Base-by-base conservation (phyloP, 2,113 vertebrate genomes). In the Onychostoma macrolepis region DNA sequence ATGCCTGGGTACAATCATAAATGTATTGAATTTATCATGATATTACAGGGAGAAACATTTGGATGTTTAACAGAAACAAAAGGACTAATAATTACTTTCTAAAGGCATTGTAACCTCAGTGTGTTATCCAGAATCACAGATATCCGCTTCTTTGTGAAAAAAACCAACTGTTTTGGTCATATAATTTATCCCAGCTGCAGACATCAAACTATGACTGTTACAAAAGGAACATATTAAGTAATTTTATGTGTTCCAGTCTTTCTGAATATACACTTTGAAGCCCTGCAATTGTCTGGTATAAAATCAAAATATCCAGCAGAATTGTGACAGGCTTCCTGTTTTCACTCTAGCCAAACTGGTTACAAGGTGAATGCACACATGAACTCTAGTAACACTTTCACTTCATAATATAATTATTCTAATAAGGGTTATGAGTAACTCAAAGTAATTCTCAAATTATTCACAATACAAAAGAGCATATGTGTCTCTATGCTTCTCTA, bases 241-340 rank as follows among this genome's bases (percentile, higher is more conserved):
- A 78, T 12, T 78, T 53, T 10, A 53, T 33, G 28, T 78, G 45
- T 36, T 69, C 36, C 43, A 71, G 15, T 13, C 24, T 33, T 83
- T 83, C 41, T 50, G 63, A 71, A 36, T 45, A 36, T 33, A 45
- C 10, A 36, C 63, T 83, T 71, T 69, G 81, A 53, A 83, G 43
- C 8, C 38, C 17, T 17, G 15, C n/a, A 21, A 43, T 81, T 65
- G 38, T 81, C n/a, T 26, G 63, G 43, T 19, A 81, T n/a, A 28
- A 43, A 65, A 36, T 80, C 53, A 10, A 30, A 67, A 36, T 30
- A 50, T 67, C 58, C 80, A 65, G 17, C 7, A 21, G 24, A 13
- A 67, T 21, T 82, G 80, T 65, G 10, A 50, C 63, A 71, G 17
- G 61, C 48, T 83, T 83, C 19, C 81, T 71, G 61, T 50, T 83